Evolutionary conservation across 2,113 vertebrate species (phyloP).

Genomic region (Tragelaphus strepsiceros): DNA sequence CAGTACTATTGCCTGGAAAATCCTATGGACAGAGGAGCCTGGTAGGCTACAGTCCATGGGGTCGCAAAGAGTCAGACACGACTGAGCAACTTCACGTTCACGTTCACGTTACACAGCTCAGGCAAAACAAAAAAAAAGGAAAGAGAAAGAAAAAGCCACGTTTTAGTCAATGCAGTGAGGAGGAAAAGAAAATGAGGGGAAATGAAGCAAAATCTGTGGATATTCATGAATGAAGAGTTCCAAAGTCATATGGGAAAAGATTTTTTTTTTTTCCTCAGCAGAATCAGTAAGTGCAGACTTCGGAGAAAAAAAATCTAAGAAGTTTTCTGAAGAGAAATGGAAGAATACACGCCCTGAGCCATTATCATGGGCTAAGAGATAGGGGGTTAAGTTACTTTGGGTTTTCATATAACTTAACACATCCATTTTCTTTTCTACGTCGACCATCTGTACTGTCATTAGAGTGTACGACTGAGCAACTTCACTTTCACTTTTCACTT

Average conservation of each 20-base stretch:
- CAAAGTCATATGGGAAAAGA: not conserved
- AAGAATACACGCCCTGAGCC: not conserved
- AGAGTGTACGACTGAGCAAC: not conserved
- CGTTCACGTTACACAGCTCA: too few species aligned
- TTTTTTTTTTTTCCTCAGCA: not conserved
- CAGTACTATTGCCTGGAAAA: too few species aligned
- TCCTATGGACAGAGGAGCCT: too few species aligned
- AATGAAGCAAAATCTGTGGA: not conserved
- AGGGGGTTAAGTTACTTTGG: not conserved
- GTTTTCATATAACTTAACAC: not conserved
- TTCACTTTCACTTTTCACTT: too few species aligned
- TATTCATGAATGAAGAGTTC: not conserved
- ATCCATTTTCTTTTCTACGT: not conserved
- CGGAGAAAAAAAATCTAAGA: not conserved
- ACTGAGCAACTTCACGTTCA: too few species aligned
- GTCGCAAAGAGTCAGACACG: too few species aligned
- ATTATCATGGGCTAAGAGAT: not conserved
- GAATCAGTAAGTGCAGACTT: not conserved
- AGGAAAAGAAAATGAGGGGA: not conserved
- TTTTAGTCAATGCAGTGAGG: not conserved
- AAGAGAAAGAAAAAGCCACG: not conserved
- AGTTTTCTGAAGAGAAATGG: not conserved
- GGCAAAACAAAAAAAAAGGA: not conserved
- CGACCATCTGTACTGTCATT: not conserved
- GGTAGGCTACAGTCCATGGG: too few species aligned